A percentile compares a stretch with the other conserved stretches of the same genome.
phyloP scores from a whole-genome alignment of 1,140 invertebrate species.

The Lordiphosa mommai region DNA sequence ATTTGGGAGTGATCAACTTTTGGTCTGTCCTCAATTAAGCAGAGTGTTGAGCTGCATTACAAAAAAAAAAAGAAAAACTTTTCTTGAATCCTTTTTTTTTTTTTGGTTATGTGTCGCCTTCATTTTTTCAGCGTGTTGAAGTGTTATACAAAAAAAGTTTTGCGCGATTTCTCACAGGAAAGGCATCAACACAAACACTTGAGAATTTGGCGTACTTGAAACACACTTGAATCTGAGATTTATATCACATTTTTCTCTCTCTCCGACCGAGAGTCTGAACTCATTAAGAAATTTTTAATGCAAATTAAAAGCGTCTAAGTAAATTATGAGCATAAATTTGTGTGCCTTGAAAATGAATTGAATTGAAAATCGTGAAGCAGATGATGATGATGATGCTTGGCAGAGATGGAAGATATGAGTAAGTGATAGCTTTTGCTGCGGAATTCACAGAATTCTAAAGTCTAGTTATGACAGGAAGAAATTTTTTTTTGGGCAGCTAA shows the following conservation, averaged over 20 bases:
- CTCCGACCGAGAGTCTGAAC: slow-evolving; percentile 32
- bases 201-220: slow-evolving; percentile 1
- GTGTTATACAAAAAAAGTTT: slow-evolving; percentile 43
- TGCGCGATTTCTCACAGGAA: slow-evolving; percentile 78
- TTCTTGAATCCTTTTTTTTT: slow-evolving; percentile 16
- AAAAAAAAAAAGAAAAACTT: not conserved
- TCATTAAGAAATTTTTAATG: slow-evolving; percentile 71
- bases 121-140: slow-evolving; percentile 13
- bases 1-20: slow-evolving; percentile 77
- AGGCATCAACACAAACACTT: slow-evolving; percentile 78
- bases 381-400: no score
- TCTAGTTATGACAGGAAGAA: no score
- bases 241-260: slow-evolving; percentile 36
- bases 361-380: no score
- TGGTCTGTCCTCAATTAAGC: slow-evolving; percentile 64
- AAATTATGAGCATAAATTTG: slow-evolving; percentile 51
- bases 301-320: slow-evolving; percentile 74
- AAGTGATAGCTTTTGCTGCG: no score
- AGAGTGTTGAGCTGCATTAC: slow-evolving; percentile 11
- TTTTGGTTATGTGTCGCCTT: not conserved
- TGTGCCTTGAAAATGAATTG: not conserved
- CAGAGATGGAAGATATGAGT: no score
- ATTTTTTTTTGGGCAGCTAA: no score
- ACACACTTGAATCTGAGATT: slow-evolving; percentile 7
- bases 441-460: no score